Base-by-base conservation (phyloP, 1,140 invertebrate genomes). In the Eufriesea mexicana region DNA sequence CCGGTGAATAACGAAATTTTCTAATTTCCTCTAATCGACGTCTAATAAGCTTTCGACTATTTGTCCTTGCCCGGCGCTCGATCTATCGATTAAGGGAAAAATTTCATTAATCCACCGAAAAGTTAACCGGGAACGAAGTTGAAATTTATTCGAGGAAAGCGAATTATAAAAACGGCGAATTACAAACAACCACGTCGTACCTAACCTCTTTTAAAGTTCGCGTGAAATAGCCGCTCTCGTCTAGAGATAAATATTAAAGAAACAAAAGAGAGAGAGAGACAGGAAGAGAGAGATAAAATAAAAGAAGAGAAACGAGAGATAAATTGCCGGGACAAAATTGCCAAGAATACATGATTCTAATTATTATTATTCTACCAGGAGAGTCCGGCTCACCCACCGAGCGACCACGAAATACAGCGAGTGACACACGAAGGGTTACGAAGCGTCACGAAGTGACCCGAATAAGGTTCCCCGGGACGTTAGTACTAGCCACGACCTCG, bases 401-500 rank as follows among this genome's bases (percentile, higher is more conserved):
- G 70, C 84, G 86, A 83, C 67, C 75, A 73, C 20, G 42, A 86
- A 85, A 86, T 73, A 47, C 59, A 49, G 70, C 62, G 54, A 68
- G 75, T 76, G 80, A 79, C 71, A 86, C 61, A 75, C 67, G 76
- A 84, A 84, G 85, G 76, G 76, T 73, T 86, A 77, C 80, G 71
- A 70, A 68, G 61, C 59, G 71, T 83, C 86, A 82, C 86, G 83
- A 79, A 64, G 72, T 81, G 86, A 88, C 86, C 86, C 81, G 83
- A 87, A 88, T 88, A 80, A 87, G 79, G 78, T 71, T 61, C 83
- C 35, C 23, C 62, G 68, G 49, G 70, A 81, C 70, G 62, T 78
- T 84, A 70, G 61, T 64, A 54, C n/a, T 62, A 55, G 61, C 73
- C 62, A 75, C 85, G 86, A 87, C 83, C 78, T 87, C 81, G 72